phyloP scores from a whole-genome alignment of 2,888 invertebrate genomes.

The Gandaritis pyraliata region DNA sequence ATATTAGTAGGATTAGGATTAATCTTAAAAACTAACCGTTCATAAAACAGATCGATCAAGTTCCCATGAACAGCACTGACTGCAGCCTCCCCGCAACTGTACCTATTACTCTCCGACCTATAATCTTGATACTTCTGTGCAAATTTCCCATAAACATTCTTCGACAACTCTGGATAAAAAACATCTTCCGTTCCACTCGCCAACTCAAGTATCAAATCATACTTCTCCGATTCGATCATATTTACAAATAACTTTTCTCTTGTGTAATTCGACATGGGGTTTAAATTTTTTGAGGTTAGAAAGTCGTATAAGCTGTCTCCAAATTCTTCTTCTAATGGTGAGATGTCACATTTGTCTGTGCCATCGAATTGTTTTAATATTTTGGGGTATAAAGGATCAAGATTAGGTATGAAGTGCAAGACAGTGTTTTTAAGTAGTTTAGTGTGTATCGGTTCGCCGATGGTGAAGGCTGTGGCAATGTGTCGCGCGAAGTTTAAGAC shows the following conservation, averaged over 20 bases:
- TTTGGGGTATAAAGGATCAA: conserved; percentile 66
- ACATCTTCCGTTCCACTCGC: conserved; percentile 89
- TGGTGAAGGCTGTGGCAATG: conserved; percentile 88
- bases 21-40: conserved; percentile 55
- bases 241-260: conserved; percentile 86
- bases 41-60: conserved; percentile 85
- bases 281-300: conserved; percentile 69
- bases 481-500: conserved; percentile 92
- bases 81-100: conserved; percentile 54
- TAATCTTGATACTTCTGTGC: conserved; percentile 75
- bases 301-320: conserved; percentile 86
- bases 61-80: conserved; percentile 67
- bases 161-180: conserved; percentile 73
- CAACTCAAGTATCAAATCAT: conserved; percentile 89
- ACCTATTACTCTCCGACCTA: conserved; percentile 64
- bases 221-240: conserved; percentile 86
- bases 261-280: conserved; percentile 71
- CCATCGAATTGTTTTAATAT: conserved; percentile 61
- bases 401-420: conserved; percentile 90
- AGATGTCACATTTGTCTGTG: conserved; percentile 63
- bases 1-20: no score
- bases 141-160: conserved; percentile 75
- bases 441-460: conserved; percentile 87
- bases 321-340: conserved; percentile 83
- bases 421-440: conserved; percentile 88